Conservation (phyloP, 2,113 vertebrate genomes). For the Tachysurus fulvidraco region DNA sequence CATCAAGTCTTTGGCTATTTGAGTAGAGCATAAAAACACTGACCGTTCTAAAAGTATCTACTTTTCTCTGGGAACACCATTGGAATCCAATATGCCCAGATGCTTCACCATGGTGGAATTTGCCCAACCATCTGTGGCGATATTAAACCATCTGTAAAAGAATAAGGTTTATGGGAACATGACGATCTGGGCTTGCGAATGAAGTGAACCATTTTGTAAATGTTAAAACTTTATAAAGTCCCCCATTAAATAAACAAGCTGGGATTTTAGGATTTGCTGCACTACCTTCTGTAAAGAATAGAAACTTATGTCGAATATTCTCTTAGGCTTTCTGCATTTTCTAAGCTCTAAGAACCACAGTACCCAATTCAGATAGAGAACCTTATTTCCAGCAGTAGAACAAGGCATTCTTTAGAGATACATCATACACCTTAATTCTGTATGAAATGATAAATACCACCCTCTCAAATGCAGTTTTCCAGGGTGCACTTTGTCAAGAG, state of each 20-base stretch:
- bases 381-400: neutral
- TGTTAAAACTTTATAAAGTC: neutral
- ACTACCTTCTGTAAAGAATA: neutral
- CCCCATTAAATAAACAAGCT: neutral
- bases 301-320: neutral
- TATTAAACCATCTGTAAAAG: constrained; percentile 20
- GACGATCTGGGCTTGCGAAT: neutral
- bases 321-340: neutral
- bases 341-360: neutral
- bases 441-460: constrained; percentile 6
- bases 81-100: neutral
- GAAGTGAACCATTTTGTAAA: neutral
- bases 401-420: neutral
- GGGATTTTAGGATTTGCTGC: neutral
- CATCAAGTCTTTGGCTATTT: neutral
- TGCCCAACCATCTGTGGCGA: neutral
- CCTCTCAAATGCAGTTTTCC: constrained; percentile 4
- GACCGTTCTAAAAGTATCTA: neutral
- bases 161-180: constrained; percentile 2
- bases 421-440: neutral
- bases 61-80: neutral
- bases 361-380: neutral
- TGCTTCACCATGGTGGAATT: neutral
- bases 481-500: neutral
- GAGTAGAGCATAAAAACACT: neutral